phyloP scores from a whole-genome alignment of 2,888 invertebrate genomes.

The Chymomyza caudatula region DNA sequence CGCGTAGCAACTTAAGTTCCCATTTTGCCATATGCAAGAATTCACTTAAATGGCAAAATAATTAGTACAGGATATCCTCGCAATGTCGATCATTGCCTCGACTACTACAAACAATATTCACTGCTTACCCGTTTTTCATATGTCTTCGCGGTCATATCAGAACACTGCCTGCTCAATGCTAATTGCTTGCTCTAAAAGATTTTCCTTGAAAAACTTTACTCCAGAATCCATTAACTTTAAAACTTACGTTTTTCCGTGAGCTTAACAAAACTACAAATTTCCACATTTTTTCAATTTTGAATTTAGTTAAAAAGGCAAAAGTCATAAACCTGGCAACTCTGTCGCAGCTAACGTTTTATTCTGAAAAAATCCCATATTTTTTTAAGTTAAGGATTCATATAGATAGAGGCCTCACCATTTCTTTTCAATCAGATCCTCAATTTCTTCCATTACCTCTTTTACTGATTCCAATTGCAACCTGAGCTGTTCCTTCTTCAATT shows the following conservation, averaged over 20 bases:
- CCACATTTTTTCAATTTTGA: not conserved
- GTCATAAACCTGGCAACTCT: not conserved
- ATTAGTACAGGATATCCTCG: too few species aligned
- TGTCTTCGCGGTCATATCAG: too few species aligned
- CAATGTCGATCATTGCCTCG: too few species aligned
- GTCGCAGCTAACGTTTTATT: not conserved
- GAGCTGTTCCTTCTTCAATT: conserved; percentile 6
- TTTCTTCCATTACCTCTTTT: not conserved
- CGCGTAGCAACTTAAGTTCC: too few species aligned
- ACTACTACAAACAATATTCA: too few species aligned
- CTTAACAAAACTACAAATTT: not conserved
- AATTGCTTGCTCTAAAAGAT: not conserved
- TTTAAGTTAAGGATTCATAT: not conserved
- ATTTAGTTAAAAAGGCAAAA: not conserved
- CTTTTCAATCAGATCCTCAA: not conserved
- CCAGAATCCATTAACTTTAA: too few species aligned
- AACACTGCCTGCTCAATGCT: too few species aligned
- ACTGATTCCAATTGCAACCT: not conserved
- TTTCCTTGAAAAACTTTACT: too few species aligned
- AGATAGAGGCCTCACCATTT: not conserved
- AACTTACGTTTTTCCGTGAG: not conserved
- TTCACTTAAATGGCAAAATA: too few species aligned
- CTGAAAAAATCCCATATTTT: not conserved
- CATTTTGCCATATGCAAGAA: too few species aligned
- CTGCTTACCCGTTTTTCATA: too few species aligned